Evolutionary conservation across 1,140 invertebrate genomes (phyloP).

Genomic region (Drosophila kikkawai): DNA sequence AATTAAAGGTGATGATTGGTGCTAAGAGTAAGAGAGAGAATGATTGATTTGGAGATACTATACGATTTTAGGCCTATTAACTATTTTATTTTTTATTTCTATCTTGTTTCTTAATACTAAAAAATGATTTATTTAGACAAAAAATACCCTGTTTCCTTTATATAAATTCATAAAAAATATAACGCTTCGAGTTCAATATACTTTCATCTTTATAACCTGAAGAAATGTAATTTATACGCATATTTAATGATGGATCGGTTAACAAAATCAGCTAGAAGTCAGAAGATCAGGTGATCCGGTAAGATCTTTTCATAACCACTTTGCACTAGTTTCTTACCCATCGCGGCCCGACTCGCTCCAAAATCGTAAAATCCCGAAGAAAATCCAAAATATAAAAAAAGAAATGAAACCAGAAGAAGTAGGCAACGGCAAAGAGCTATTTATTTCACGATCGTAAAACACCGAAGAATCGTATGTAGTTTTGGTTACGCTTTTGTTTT

Average conservation of each 20-base stretch:
- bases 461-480: slow-evolving; percentile 58
- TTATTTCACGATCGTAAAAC: slow-evolving; percentile 76
- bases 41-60: background rate
- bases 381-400: slow-evolving; percentile 34
- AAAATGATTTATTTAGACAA: background rate
- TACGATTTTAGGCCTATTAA: background rate
- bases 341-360: background rate
- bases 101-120: background rate
- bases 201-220: background rate
- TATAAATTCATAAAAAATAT: background rate
- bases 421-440: slow-evolving; percentile 58
- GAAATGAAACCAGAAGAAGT: slow-evolving; percentile 34
- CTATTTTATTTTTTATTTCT: background rate
- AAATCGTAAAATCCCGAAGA: slow-evolving; percentile 62
- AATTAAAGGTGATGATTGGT: background rate
- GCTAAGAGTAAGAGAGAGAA: background rate
- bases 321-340: slow-evolving; percentile 41
- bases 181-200: background rate
- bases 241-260: slow-evolving; percentile 16
- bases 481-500: slow-evolving; percentile 68
- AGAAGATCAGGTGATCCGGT: slow-evolving; percentile 31
- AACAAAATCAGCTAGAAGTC: slow-evolving; percentile 9
- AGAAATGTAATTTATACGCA: slow-evolving; percentile 14
- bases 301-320: slow-evolving; percentile 42
- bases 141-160: too few relatives aligned